Conservation (phyloP, 2,888 invertebrate genomes). For the Aphrophora alni region DNA sequence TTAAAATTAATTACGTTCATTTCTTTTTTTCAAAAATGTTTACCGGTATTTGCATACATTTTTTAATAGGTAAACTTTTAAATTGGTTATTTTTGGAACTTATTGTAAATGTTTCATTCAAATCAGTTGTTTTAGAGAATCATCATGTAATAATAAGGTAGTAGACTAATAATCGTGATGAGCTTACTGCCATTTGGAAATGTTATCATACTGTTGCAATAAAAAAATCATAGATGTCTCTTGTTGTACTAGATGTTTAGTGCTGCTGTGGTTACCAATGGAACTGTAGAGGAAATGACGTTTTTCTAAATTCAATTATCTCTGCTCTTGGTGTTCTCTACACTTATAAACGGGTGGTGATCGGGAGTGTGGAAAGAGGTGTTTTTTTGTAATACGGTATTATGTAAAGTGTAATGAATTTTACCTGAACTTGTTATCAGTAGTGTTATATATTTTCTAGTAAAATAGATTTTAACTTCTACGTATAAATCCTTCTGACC, state of each 20-base stretch:
- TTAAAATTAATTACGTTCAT: no score
- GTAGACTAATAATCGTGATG: no score
- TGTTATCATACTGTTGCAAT: no score
- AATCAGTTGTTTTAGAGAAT: no score
- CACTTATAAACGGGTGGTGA: neutral
- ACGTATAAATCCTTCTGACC: neutral
- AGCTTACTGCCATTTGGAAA: no score
- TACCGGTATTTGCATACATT: no score
- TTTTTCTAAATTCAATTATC: slow-evolving; percentile 9
- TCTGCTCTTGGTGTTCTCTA: neutral
- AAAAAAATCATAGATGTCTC: no score
- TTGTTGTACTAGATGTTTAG: neutral
- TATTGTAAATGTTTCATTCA: no score
- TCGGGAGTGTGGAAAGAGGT: neutral
- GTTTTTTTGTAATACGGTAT: neutral
- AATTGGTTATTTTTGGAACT: no score
- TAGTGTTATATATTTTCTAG: neutral
- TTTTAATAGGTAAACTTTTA: no score
- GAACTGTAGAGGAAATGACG: neutral
- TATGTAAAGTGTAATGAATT: neutral
- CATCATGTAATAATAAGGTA: no score
- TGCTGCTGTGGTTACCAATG: neutral
- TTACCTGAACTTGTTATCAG: neutral
- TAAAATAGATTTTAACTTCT: neutral
- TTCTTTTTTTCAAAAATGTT: no score